Evolutionary conservation across 1,140 invertebrate species (phyloP).

Genomic region (Neodiprion lecontei): DNA sequence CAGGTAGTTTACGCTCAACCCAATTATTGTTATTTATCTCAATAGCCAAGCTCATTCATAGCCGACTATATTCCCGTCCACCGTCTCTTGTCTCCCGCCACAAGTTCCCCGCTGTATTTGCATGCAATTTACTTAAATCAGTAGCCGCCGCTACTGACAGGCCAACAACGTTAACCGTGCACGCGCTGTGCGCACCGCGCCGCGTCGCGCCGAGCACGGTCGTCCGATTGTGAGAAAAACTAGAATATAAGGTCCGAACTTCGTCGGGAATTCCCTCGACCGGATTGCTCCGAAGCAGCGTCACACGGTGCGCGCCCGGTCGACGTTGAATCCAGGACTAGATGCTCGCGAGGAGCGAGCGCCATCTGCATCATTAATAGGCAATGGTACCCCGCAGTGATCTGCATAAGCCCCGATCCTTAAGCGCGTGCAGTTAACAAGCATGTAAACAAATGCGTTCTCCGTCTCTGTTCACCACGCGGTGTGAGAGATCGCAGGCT

Average conservation of each 20-base stretch:
- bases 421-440: background rate
- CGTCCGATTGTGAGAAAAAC: too few relatives aligned
- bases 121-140: conserved; percentile 45
- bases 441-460: background rate
- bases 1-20: conserved; percentile 9
- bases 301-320: background rate
- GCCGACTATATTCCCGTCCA: conserved; percentile 41
- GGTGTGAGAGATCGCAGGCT: background rate
- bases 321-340: background rate
- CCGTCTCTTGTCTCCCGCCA: background rate
- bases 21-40: conserved; percentile 20
- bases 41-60: conserved; percentile 37
- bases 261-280: too few relatives aligned
- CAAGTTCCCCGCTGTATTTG: conserved; percentile 33
- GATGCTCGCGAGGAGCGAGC: background rate
- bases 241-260: too few relatives aligned
- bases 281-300: too few relatives aligned
- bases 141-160: conserved; percentile 2
- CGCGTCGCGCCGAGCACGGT: conserved; percentile 30
- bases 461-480: background rate
- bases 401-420: background rate
- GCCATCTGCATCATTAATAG: too few relatives aligned
- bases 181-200: background rate
- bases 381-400: background rate
- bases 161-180: background rate